Evolutionary conservation across 23 tunicate genomes (phyloP), one percentile per base, ranked within the genome.

Genomic region (Trididemnum miniatum): DNA sequence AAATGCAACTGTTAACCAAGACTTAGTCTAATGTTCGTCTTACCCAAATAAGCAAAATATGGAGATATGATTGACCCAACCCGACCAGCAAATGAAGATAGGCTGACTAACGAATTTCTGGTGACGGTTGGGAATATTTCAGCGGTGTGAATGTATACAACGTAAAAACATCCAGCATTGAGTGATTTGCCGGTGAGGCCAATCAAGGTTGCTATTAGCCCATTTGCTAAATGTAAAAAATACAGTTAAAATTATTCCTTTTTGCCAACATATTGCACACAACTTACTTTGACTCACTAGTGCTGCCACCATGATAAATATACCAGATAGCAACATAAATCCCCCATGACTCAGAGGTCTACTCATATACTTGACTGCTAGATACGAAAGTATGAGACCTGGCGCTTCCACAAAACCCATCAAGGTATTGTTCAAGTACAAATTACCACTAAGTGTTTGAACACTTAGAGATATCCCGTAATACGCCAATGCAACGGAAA

Each of bases 111-210:
- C 20, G 40, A 35, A 71, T 82, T 82, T 1, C 86, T 39, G 1
- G 71, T 23, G 1, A 52, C 33, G 22, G 86, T 82, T 1, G 86
- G 86, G 28, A 49, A 71, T 5, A 82, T 52, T 57, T 82, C 86
- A 15, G 79, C 86, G 3, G 79, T 71, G 51, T 82, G 86, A 0
- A 82, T 71, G 79, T 82, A 82, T 1, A 82, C 86, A 31, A 82
- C 30, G 30, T 82, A 82, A 51, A 65, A 82, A 0, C 52, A 78
- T 30, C 79, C 86, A n/a, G 79, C 32, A 51, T 82, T 82, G 5
- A 54, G 23, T 1, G 79, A 22, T 33, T 82, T 82, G 20, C 86
- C 86, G 0, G 64, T 26, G 25, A 82, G 69, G 0, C 63, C 79
- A 23, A 51, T 69, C 9, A 69, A 59, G 1, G 72, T 1, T 1